Conservation (phyloP, 2,113 vertebrate species). For the Lagopus leucura region DNA sequence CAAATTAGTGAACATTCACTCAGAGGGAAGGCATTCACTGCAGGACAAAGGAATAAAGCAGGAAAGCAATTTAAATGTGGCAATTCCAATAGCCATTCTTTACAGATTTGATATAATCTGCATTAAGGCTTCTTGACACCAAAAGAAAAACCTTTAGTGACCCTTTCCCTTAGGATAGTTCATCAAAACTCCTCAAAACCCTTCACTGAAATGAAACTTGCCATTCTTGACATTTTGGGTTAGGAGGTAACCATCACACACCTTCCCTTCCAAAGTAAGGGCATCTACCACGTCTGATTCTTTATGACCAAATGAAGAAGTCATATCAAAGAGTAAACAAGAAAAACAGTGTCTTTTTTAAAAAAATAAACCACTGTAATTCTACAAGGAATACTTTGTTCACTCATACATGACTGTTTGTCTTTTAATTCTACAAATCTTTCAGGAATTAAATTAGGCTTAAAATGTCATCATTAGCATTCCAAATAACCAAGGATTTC, state of each 20-base stretch:
- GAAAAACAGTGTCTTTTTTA: neutral
- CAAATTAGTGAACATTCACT: neutral
- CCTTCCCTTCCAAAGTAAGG: neutral
- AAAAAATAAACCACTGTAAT: neutral
- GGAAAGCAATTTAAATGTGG: neutral
- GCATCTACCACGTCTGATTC: neutral
- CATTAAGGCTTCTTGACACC: neutral
- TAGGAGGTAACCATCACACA: neutral
- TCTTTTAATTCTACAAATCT: neutral
- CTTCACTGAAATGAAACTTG: neutral
- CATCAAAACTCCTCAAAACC: neutral
- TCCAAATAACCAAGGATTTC: neutral
- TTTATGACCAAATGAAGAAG: neutral
- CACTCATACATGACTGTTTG: neutral
- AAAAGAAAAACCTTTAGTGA: neutral
- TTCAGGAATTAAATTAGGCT: neutral
- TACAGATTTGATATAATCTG: neutral
- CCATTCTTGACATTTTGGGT: neutral
- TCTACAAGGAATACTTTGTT: neutral
- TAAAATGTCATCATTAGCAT: constrained; percentile 5
- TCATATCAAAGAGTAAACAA: neutral
- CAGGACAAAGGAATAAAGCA: neutral
- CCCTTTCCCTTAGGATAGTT: neutral
- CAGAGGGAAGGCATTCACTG: neutral
- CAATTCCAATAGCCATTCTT: neutral